Base-by-base conservation (phyloP, 1,140 invertebrate genomes). In the Drosophila trapezifrons region DNA sequence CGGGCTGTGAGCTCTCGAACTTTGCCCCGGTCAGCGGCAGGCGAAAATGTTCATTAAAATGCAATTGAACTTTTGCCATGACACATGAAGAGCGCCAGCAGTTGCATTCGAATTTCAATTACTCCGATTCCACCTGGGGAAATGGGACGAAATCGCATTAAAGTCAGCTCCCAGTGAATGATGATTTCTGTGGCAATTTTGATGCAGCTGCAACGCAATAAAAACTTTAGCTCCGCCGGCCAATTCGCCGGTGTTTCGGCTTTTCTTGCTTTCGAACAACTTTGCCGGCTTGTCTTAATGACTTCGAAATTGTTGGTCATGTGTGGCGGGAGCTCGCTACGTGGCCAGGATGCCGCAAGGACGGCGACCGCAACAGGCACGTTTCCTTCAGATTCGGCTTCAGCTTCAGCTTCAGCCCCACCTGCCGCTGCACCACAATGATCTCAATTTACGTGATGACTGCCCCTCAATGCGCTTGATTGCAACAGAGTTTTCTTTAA, bases 21-120 rank as follows among this genome's bases (percentile, higher is more conserved):
- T 66, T 56, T 47, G n/a, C 17, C 17, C 52, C 62, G 45, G 40
- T 69, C 64, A 69, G 57, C 29, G 64, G 13, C 59, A 46, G 54
- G 40, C 45, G 72, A 75, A 54, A 71, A 56, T 78, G 59, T 76
- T 83, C 76, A 80, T 83, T 83, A 76, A 83, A 83, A 79, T 76
- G 65, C 76, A 84, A 82, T 82, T 85, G 57, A 82, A 67, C 66
- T 75, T 78, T 75, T 58, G 47, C 65, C 51, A 47, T 43, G 71
- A 60, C 65, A 54, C 64, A 70, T 29, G 64, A 57, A 32, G 32
- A 38, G 25, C 13, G 10, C 55, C 42, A 37, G 56, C 49, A 75
- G 65, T 38, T 76, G 65, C 62, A 58, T 47, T 76, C 46, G 62
- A 54, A 76, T 76, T 85, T 87, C 58, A 87, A 78, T 87, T 82